A percentile compares a stretch with the other conserved stretches of the same genome.
Evolutionary conservation across 2,113 vertebrate genomes (phyloP).

Genomic region (Thermophis baileyi): DNA sequence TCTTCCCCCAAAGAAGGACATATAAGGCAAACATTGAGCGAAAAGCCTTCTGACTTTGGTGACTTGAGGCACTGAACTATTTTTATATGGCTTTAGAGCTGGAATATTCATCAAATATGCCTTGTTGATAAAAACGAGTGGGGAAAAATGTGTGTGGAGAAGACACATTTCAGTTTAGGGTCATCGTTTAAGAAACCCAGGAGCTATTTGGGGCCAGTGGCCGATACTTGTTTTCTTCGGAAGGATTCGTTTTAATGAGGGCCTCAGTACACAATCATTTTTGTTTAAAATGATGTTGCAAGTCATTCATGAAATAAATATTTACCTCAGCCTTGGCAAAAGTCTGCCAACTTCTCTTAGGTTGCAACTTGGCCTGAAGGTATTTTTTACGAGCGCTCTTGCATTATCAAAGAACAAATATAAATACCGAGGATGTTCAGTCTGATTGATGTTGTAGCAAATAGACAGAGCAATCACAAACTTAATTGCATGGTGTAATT

Average conservation of each 20-base stretch:
- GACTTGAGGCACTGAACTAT: conserved; percentile 30
- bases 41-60: conserved; percentile 36
- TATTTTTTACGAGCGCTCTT: background rate
- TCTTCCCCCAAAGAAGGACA: conserved; percentile 44
- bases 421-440: background rate
- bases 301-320: background rate
- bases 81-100: conserved; percentile 20
- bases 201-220: accelerated
- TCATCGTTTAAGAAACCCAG: background rate
- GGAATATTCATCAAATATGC: conserved; percentile 8
- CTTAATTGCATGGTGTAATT: background rate
- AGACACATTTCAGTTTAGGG: background rate
- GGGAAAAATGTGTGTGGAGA: background rate
- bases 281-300: background rate
- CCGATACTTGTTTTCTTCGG: background rate
- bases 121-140: background rate
- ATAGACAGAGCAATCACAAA: background rate
- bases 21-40: conserved; percentile 46
- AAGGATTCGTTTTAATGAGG: background rate
- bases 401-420: background rate
- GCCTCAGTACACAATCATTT: background rate
- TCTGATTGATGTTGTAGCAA: background rate
- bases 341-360: accelerated
- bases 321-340: background rate
- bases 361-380: background rate